Conservation (phyloP, 1,140 invertebrate species). For the Musca domestica region DNA sequence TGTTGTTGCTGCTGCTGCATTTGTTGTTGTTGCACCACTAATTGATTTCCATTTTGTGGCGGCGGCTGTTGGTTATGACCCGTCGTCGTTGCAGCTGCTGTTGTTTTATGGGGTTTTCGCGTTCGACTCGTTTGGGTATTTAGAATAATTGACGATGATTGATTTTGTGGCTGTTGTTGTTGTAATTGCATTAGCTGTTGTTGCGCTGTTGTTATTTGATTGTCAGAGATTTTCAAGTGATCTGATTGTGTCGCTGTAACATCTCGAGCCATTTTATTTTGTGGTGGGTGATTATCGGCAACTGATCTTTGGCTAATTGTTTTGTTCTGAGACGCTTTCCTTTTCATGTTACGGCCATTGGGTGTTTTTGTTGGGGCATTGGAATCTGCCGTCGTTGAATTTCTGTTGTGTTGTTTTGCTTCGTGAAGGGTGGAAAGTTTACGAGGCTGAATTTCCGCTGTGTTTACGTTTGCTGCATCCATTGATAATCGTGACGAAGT, state of each 20-base stretch:
- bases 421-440: too few relatives aligned
- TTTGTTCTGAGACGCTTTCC: not conserved
- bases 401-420: too few relatives aligned
- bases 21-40: not conserved
- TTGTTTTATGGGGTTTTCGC: conserved; percentile 4
- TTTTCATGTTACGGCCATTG: not conserved
- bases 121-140: conserved; percentile 9
- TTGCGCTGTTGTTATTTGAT: conserved; percentile 7
- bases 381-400: not conserved
- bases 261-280: not conserved
- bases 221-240: not conserved
- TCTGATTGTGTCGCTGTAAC: not conserved
- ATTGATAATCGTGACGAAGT: not conserved
- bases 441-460: too few relatives aligned
- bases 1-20: not conserved
- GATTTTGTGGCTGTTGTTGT: conserved; percentile 24
- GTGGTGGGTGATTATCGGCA: not conserved
- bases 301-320: not conserved
- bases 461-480: not conserved
- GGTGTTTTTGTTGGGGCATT: not conserved
- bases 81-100: not conserved
- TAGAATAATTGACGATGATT: conserved; percentile 13
- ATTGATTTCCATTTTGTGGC: conserved; percentile 3
- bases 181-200: conserved; percentile 14
- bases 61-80: not conserved